A percentile compares a stretch with the other conserved stretches of the same genome.
phyloP scores from a whole-genome alignment of 2,113 vertebrate genomes.

The Halichoerus grypus region DNA sequence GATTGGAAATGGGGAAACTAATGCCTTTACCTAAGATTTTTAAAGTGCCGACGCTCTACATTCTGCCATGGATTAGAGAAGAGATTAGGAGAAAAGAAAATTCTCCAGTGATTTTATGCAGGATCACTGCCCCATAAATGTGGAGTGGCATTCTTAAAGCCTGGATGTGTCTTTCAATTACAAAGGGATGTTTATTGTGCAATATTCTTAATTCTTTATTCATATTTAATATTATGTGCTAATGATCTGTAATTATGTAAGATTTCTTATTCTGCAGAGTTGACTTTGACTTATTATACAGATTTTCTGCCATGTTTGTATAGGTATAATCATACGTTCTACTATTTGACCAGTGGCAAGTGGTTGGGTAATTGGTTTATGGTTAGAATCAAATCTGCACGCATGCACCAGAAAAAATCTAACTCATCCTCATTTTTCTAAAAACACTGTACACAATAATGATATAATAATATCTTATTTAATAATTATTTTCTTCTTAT shows the following conservation, averaged over 20 bases:
- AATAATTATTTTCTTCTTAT: neutral
- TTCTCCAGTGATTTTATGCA: neutral
- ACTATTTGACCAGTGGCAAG: neutral
- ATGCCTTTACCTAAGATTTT: conserved; percentile 77
- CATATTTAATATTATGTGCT: neutral
- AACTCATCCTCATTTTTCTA: neutral
- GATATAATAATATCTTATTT: neutral
- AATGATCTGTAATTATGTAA: neutral
- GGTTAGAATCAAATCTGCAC: neutral
- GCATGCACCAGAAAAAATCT: neutral
- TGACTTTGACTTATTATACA: neutral
- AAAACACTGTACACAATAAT: neutral
- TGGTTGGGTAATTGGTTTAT: neutral
- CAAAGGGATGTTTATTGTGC: neutral
- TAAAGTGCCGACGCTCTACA: conserved; percentile 45
- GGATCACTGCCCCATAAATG: neutral
- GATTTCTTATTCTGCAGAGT: neutral
- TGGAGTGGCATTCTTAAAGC: neutral
- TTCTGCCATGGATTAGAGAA: neutral
- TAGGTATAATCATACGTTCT: neutral
- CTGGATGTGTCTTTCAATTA: neutral
- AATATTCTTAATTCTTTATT: conserved; percentile 5
- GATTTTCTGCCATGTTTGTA: neutral
- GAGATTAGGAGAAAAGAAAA: neutral
- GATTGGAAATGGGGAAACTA: conserved; percentile 78